phyloP scores from a whole-genome alignment of 2,113 vertebrate genomes.

The Himantopus leucocephalus region DNA sequence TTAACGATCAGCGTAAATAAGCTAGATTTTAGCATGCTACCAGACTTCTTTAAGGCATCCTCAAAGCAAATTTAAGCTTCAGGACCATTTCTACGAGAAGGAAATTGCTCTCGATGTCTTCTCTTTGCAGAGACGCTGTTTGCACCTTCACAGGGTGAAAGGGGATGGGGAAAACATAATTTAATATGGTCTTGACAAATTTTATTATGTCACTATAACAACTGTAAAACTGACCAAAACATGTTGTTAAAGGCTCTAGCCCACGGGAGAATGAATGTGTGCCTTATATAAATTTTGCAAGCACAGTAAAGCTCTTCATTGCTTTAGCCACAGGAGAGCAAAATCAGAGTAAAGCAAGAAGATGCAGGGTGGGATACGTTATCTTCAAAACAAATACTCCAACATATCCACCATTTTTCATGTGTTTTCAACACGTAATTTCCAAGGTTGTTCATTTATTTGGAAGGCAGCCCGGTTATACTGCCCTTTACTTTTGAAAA shows the following conservation, averaged over 20 bases:
- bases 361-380: fast-evolving
- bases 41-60: not conserved
- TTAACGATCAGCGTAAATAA: not conserved
- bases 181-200: not conserved
- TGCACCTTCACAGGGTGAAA: not conserved
- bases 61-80: not conserved
- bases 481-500: not conserved
- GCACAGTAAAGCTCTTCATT: not conserved
- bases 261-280: not conserved
- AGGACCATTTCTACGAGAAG: not conserved
- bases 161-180: not conserved
- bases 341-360: not conserved
- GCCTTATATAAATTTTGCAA: not conserved
- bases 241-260: not conserved
- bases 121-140: not conserved
- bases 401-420: not conserved
- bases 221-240: not conserved
- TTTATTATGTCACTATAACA: not conserved
- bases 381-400: not conserved
- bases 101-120: not conserved
- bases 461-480: not conserved
- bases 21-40: not conserved
- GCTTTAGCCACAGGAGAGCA: not conserved
- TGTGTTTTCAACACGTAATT: not conserved
- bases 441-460: not conserved